A percentile compares a stretch with the other conserved stretches of the same genome.
phyloP scores from a whole-genome alignment of 2,113 vertebrate species.

The Zingel zingel region DNA sequence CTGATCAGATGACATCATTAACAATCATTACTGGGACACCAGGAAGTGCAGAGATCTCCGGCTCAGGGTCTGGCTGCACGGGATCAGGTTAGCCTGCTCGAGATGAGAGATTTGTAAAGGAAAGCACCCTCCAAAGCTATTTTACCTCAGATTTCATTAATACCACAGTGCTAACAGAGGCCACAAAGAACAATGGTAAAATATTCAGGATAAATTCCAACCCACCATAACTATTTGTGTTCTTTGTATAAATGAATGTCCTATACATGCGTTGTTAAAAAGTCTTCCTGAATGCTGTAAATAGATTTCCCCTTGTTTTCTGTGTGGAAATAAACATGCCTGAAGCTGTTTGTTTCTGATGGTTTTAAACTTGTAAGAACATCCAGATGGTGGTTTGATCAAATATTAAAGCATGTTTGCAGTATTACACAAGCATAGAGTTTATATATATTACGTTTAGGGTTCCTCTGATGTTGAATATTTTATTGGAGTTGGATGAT shows the following conservation, averaged over 20 bases:
- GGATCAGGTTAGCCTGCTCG: constrained; percentile 81
- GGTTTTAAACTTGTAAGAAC: constrained; percentile 25
- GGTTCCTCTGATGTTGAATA: constrained; percentile 67
- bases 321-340: constrained; percentile 50
- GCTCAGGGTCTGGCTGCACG: constrained; percentile 71
- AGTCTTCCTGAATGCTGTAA: constrained; percentile 20
- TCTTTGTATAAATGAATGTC: constrained; percentile 7
- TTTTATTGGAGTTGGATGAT: constrained; percentile 65
- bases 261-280: constrained; percentile 19
- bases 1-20: constrained; percentile 88
- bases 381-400: constrained; percentile 51
- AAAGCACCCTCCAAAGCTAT: constrained; percentile 67
- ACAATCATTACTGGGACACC: constrained; percentile 86
- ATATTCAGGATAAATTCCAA: constrained; percentile 31
- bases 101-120: constrained; percentile 82
- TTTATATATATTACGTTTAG: constrained; percentile 57
- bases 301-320: constrained; percentile 6
- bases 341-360: constrained; percentile 37
- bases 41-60: constrained; percentile 83
- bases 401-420: constrained; percentile 62
- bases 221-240: not conserved
- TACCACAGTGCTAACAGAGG: constrained; percentile 24
- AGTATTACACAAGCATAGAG: constrained; percentile 31
- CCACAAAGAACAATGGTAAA: constrained; percentile 21
- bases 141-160: constrained; percentile 69